Evolutionary conservation across 2,888 invertebrate species (phyloP), one percentile per base, ranked within the genome.

Genomic region (Sisyra terminalis): DNA sequence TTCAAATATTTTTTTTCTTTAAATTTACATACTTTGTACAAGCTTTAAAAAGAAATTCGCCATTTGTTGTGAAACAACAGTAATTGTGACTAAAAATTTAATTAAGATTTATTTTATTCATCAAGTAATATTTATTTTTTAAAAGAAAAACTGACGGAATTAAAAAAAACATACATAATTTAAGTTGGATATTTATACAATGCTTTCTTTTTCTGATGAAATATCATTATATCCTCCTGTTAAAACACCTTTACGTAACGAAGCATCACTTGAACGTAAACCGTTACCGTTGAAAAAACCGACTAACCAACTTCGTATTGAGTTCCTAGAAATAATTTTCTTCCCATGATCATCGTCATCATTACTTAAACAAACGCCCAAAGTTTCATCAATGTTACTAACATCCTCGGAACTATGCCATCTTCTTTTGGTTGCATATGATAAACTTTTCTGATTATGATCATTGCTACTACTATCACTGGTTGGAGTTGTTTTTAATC

Each of bases 391-490:
- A 51, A 56, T 49, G 46, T 53, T 50, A 29, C 57, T 58, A 38
- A 85, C 70, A 49, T 77, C 74, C 61, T 87, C 86, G 41, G 85
- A 65, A 38, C 86, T 86, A 52, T 76, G 77, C 78, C 86, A 87
- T 54, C 81, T 73, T 61, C 18, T 37, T 8, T 83, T 83, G 50
- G 71, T 56, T 42, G 60, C 69, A 51, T 45, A 35, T 9, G 39
- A 36, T 24, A 44, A 11, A 18, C 44, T 31, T 31, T 58, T 59
- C 29, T 61, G 53, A 14, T 55, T 53, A 29, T 61, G 63, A 29
- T 57, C 56, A 6, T 54, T 50, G 8, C 53, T 56, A 44, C 58
- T 58, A 2, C 35, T 13, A 35, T 35, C 14, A 13, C 14, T 35
- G 9, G 35, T 35, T 35, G 35, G 14, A 15, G 14, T 57, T 58